These are phyloP conservation scores for Alfaro cultratus DNA, from an alignment of 2,797 vertebrate genomes.

Conservation along the genomic window DNA sequence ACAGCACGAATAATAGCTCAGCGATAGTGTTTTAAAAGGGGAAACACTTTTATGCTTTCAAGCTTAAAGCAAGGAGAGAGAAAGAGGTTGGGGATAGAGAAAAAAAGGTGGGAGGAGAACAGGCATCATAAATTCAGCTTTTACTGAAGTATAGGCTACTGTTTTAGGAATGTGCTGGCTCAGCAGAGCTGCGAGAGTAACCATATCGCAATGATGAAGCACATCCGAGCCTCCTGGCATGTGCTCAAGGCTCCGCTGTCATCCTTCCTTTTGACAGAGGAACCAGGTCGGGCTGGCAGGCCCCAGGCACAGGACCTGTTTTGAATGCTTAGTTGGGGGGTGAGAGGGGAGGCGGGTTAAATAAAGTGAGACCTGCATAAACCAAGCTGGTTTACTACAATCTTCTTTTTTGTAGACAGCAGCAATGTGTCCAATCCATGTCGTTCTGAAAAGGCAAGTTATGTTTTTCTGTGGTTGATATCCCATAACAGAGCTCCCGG, in stretches of 20 bases:
- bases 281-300: slow-evolving; percentile 23
- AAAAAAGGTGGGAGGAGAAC: slow-evolving; percentile 15
- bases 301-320: slow-evolving; percentile 28
- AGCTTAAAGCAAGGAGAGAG: neutral
- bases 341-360: neutral
- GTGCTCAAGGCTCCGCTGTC: slow-evolving; percentile 66
- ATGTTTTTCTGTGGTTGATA: slow-evolving; percentile 63
- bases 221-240: slow-evolving; percentile 60
- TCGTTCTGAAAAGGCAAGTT: slow-evolving; percentile 64
- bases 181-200: slow-evolving; percentile 70
- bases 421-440: slow-evolving; percentile 48
- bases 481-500: slow-evolving; percentile 57
- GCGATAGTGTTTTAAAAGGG: slow-evolving; percentile 53
- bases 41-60: neutral
- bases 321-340: slow-evolving; percentile 36
- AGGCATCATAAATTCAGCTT: slow-evolving; percentile 66
- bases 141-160: slow-evolving; percentile 72
- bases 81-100: neutral
- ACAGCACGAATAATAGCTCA: slow-evolving; percentile 55
- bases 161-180: slow-evolving; percentile 69
- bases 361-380: neutral
- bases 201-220: slow-evolving; percentile 73
- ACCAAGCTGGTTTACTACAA: neutral
- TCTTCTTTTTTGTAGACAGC: slow-evolving; percentile 18
- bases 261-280: slow-evolving; percentile 45